These are phyloP conservation scores for Mobula hypostoma DNA, from an alignment of 2,113 vertebrate genomes.

Conservation along the genomic window DNA sequence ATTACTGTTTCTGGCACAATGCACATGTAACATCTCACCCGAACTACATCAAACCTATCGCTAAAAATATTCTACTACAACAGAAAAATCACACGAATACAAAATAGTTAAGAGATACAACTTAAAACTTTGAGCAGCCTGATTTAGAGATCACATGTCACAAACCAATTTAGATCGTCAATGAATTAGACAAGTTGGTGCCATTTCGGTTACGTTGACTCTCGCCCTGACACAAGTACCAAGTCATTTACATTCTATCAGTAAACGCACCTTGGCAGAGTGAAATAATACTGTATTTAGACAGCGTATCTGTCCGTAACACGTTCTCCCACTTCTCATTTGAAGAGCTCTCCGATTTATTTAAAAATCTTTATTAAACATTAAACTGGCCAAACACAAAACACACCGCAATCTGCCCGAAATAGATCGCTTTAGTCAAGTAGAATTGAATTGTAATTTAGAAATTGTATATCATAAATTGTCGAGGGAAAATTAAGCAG, in stretches of 20 bases:
- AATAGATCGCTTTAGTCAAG: neutral
- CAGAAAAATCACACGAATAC: neutral
- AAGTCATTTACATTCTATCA: neutral
- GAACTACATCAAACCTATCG: neutral
- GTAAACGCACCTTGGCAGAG: neutral
- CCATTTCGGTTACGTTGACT: no score
- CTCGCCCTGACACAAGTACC: neutral
- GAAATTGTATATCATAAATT: neutral
- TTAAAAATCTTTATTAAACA: neutral
- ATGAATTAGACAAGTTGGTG: neutral
- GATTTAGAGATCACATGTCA: neutral
- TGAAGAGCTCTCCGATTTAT: neutral
- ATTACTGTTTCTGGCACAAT: neutral
- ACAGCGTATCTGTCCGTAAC: neutral
- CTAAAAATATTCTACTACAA: neutral
- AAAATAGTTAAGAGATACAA: neutral
- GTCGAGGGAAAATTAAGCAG: neutral
- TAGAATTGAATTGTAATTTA: neutral
- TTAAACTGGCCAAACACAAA: neutral
- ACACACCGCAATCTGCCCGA: neutral
- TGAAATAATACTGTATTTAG: neutral
- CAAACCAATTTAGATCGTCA: neutral
- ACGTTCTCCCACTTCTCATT: neutral
- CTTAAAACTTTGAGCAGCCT: neutral
- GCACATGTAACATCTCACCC: neutral